A percentile compares a stretch with the other conserved stretches of the same genome.
Conservation (phyloP, 2,888 invertebrate species). For the Lepidocyrtoides sp. region DNA sequence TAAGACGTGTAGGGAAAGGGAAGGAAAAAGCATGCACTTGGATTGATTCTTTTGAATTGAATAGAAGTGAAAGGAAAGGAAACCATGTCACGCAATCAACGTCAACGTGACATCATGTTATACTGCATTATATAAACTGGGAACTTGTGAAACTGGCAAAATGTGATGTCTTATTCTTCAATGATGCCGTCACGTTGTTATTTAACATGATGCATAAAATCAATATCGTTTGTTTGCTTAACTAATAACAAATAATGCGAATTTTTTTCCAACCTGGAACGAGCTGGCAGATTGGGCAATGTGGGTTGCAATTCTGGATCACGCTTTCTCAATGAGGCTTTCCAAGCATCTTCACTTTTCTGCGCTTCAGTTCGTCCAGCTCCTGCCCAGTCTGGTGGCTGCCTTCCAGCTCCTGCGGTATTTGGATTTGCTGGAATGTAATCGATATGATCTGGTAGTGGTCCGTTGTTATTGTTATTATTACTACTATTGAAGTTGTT, state of each 20-base stretch:
- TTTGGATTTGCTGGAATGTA: slow-evolving; percentile 82
- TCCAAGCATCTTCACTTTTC: slow-evolving; percentile 88
- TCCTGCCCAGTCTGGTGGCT: slow-evolving; percentile 64
- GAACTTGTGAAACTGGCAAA: background rate
- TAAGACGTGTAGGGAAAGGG: background rate
- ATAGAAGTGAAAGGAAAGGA: slow-evolving; percentile 38
- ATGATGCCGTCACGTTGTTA: background rate
- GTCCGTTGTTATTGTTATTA: slow-evolving; percentile 62
- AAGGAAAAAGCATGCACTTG: background rate
- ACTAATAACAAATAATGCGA: background rate
- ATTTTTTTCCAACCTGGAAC: slow-evolving; percentile 82
- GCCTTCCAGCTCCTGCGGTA: slow-evolving; percentile 67
- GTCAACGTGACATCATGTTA: background rate
- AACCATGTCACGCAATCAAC: slow-evolving; percentile 71
- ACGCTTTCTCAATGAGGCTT: slow-evolving; percentile 90
- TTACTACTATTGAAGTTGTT: slow-evolving; percentile 72
- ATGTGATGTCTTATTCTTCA: background rate
- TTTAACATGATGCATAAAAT: slow-evolving; percentile 25
- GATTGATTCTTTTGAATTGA: slow-evolving; percentile 21
- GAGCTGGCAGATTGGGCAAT: slow-evolving; percentile 89
- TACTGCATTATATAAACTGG: background rate
- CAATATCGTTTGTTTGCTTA: background rate
- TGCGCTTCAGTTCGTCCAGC: slow-evolving; percentile 75
- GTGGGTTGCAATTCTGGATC: slow-evolving; percentile 90
- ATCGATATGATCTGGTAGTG: slow-evolving; percentile 54